Conservation (phyloP, 2,888 invertebrate species). For the Candidula unifasciata region DNA sequence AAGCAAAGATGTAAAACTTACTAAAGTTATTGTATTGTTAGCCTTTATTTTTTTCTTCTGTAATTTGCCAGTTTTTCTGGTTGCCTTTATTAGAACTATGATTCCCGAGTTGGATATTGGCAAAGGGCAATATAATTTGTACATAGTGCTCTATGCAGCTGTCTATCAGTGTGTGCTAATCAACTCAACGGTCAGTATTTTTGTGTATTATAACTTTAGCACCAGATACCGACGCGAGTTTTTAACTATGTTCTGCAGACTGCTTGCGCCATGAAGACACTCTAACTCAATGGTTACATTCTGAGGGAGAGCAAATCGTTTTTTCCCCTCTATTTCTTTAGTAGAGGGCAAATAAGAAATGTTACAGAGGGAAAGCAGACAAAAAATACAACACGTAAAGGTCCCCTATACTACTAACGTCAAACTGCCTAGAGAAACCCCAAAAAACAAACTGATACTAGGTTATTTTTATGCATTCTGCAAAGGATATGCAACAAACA, state of each 20-base stretch:
- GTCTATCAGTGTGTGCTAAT: constrained; percentile 21
- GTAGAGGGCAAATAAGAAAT: no score
- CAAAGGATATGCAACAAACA: no score
- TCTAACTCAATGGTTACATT: no score
- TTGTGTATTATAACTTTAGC: constrained; percentile 18
- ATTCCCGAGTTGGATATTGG: constrained; percentile 14
- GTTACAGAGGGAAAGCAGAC: no score
- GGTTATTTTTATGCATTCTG: no score
- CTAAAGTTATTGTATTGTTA: constrained; percentile 12
- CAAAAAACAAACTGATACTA: no score
- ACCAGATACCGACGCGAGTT: background rate
- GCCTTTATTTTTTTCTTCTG: constrained; percentile 13
- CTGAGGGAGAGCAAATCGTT: no score
- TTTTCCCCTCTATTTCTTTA: no score
- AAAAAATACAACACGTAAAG: no score
- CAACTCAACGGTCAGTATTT: constrained; percentile 8
- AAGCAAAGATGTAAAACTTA: constrained; percentile 15
- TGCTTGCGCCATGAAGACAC: no score
- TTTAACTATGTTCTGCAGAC: background rate
- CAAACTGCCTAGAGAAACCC: no score
- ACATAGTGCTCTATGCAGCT: background rate
- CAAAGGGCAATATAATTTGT: constrained; percentile 9
- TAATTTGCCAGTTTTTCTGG: constrained; percentile 18
- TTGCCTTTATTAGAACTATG: constrained; percentile 1
- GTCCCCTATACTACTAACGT: no score